A percentile compares a stretch with the other conserved stretches of the same genome.
Evolutionary conservation across 1,140 invertebrate species (phyloP).

Genomic region (Agrypnia vestita): DNA sequence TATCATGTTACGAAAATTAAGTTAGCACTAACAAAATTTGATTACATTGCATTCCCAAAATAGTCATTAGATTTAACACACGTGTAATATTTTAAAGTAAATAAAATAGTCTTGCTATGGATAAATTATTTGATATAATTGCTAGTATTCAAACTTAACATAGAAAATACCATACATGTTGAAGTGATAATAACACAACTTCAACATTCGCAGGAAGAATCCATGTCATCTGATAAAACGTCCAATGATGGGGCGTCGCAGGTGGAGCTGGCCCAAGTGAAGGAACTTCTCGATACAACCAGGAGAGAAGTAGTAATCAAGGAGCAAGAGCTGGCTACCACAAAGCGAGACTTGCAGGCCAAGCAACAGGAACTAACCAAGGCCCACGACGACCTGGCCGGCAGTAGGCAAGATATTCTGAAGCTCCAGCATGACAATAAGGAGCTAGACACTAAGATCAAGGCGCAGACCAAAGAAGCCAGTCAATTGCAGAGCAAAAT

Average conservation of each 20-base stretch:
- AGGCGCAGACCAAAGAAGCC: constrained; percentile 72
- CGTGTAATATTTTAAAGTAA: no score
- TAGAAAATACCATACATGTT: no score
- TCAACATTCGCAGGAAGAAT: constrained; percentile 67
- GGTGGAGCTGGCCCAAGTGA: constrained; percentile 71
- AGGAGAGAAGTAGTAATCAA: constrained; percentile 64
- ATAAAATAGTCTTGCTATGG: no score
- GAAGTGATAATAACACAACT: no score
- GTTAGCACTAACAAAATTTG: no score
- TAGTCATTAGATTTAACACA: no score
- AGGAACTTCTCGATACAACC: constrained; percentile 70
- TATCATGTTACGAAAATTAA: no score
- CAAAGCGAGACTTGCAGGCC: constrained; percentile 65
- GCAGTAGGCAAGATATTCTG: constrained; percentile 76
- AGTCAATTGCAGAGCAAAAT: constrained; percentile 76
- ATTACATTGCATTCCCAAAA: no score
- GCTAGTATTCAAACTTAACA: no score
- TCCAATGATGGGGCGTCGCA: constrained; percentile 71
- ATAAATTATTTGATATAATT: no score
- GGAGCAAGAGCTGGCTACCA: constrained; percentile 65
- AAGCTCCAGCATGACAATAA: constrained; percentile 78
- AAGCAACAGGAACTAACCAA: constrained; percentile 71
- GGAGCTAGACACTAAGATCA: constrained; percentile 73
- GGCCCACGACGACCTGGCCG: constrained; percentile 70
- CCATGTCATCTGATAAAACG: constrained; percentile 70